phyloP scores from a whole-genome alignment of 2,113 vertebrate genomes.

The Carlito syrichta region DNA sequence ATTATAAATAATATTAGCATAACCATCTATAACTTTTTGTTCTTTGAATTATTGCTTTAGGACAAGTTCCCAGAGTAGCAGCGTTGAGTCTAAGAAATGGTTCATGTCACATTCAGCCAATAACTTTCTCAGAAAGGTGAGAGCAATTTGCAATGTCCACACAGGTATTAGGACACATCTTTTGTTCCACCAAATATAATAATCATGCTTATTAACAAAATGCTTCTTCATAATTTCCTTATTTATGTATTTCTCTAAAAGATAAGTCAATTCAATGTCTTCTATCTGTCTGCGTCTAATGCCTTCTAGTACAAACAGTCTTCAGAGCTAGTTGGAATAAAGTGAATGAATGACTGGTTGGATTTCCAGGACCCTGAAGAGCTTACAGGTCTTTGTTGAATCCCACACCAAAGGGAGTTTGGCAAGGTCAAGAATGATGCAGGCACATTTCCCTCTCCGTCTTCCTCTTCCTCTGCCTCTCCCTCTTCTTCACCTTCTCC shows the following conservation, averaged over 20 bases:
- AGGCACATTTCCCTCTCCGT: background rate
- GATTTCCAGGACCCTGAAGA: background rate
- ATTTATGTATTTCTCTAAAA: background rate
- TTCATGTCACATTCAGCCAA: background rate
- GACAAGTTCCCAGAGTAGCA: background rate
- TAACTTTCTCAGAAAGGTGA: background rate
- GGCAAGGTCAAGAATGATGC: background rate
- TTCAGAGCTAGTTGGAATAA: background rate
- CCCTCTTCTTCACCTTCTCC: too few species aligned
- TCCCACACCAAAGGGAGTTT: background rate
- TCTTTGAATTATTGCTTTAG: background rate
- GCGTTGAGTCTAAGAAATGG: background rate
- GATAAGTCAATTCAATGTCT: background rate
- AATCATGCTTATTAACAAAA: background rate
- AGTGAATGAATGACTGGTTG: background rate
- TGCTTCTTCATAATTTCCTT: background rate
- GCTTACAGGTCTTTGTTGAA: background rate
- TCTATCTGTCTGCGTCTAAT: background rate
- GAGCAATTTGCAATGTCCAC: background rate
- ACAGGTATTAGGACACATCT: background rate
- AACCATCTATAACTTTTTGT: background rate
- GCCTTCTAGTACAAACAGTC: background rate
- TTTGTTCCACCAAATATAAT: background rate
- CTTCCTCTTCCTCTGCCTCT: background rate
- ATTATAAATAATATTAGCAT: background rate